Evolutionary conservation across 2,113 vertebrate genomes (phyloP).

Genomic region (Ceyx cyanopectus): DNA sequence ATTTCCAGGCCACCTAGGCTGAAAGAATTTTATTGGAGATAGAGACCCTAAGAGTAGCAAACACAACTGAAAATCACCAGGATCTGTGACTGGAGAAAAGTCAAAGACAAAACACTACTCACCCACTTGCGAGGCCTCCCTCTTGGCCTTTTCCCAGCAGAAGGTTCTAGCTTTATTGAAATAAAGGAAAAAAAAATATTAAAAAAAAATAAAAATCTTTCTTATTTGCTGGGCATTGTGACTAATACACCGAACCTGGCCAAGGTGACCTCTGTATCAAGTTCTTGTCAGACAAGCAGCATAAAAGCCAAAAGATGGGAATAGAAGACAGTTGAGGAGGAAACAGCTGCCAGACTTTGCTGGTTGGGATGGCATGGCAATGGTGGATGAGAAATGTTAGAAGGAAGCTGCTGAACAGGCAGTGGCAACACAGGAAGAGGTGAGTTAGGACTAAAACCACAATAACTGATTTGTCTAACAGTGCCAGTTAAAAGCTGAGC

Average conservation of each 20-base stretch:
- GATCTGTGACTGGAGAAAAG: background rate
- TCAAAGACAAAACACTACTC: background rate
- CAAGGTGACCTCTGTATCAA: background rate
- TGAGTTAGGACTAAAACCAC: background rate
- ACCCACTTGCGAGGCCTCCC: constrained; percentile 73
- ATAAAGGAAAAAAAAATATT: background rate
- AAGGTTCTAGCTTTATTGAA: constrained; percentile 34
- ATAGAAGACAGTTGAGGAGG: background rate
- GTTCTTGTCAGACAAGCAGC: background rate
- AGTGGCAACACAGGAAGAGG: background rate
- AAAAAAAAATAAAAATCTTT: background rate
- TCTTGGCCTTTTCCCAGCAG: constrained; percentile 49
- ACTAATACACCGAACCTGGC: background rate
- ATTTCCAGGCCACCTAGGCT: background rate
- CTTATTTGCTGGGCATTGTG: background rate
- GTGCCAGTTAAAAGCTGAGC: background rate
- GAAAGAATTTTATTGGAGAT: background rate
- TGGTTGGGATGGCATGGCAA: background rate
- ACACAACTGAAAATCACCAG: background rate
- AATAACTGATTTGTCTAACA: background rate
- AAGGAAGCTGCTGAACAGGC: background rate
- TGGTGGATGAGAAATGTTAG: background rate
- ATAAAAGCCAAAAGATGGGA: background rate
- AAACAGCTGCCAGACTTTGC: background rate
- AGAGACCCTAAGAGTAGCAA: background rate